Evolutionary conservation across 2,113 vertebrate genomes (phyloP), one percentile per base, ranked within the genome.

Genomic region (Electrona antarctica): DNA sequence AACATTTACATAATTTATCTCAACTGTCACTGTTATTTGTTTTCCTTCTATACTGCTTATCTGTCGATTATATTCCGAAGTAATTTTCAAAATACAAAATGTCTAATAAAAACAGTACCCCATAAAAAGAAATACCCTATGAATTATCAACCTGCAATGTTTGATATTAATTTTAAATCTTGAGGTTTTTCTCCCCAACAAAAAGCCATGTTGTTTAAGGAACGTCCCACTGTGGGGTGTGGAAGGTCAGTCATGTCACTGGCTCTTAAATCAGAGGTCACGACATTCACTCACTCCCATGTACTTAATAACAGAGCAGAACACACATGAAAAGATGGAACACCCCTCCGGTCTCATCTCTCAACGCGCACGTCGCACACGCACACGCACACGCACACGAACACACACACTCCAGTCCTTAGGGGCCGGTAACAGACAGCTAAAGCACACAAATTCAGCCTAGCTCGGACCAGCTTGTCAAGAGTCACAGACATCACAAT

Each of bases 261-360:
- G 60, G 51, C 33, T 74, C 52, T 64, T n/a, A 76, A 76, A 84
- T 77, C 73, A 77, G 61, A 72, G 61, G 52, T 63, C 28, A 10
- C 51, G 57, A 64, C 48, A 41, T 41, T 41, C 3, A 41, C 33
- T 41, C 33, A 41, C 33, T 41, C 3, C 3, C 2, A 33, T 33
- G 29, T 41, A 41, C 33, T 41, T 41, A 41, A 41, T 41, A 41
- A 41, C 33, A 41, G 33, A 41, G 3, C 33, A 41, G 33, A 41
- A 41, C 33, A 41, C 33, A 63, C 66, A 51, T 55, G 54, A 10
- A 29, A 46, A 67, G 57, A 55, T 41, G 15, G 48, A 46, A 1
- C 12, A 41, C 66, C 56, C 50, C 15, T 7, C 46, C 64, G 49
- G 41, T 41, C 47, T 63, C 49, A n/a, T 14, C 14, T 50, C 51